Base-by-base conservation (phyloP, 2,888 invertebrate genomes). In the Luperina nickerlii region DNA sequence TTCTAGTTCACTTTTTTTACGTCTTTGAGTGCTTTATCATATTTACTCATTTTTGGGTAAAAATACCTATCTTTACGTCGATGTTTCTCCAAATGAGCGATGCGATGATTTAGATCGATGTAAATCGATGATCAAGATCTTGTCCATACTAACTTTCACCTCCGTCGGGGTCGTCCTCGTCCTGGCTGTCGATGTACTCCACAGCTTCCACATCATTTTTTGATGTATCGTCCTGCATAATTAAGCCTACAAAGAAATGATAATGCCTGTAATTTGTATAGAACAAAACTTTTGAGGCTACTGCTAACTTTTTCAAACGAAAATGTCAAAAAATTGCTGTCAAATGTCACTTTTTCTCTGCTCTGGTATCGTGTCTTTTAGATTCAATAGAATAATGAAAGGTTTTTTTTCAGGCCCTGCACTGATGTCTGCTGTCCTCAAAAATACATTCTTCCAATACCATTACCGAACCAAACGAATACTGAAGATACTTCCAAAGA, bases 341-440 rank as follows among this genome's bases (percentile, higher is more conserved):
- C 78, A 66, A 72, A 60, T 27, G 18, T 27, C 5, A 11, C 11
- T 6, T 27, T 78, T 42, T 24, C 11, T 27, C 8, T 38, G 6
- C 2, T 57, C 13, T 78, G 24, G 32, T 20, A 27, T 72, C 4
- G 8, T 27, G 80, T 38, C 45, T 79, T 79, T 78, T 32, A 63
- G 42, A 62, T 18, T 57, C 24, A 2, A 11, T 20, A 24, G 15
- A 18, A 13, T n/a, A 62, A 38, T 1, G 3, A 20, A 38, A 18
- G 13, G 7, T 20, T 48, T 76, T 65, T 75, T 89, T 89, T 8
- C 92, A 94, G 94, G 51, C 63, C 88, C 0, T 94, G 94, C 76
- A 38, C 84, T 0, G 89, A 92, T 27, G 90, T 91, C 0, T 94
- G 94, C 89, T 94, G 94, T 74, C 94, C 94, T 4, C 76, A 77